Evolutionary conservation across 2,113 vertebrate genomes (phyloP).

Genomic region (Hucho hucho): DNA sequence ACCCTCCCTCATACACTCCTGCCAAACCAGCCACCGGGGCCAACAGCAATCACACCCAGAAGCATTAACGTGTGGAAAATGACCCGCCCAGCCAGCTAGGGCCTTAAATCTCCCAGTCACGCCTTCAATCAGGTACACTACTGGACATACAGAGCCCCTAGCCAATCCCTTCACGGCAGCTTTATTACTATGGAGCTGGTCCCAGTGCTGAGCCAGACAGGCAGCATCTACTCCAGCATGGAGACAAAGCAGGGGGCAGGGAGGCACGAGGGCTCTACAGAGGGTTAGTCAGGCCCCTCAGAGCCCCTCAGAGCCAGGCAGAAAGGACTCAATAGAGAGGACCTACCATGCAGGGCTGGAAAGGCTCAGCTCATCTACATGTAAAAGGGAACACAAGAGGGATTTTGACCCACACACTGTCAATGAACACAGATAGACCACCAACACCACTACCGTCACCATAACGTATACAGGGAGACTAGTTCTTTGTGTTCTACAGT

Average conservation of each 20-base stretch:
- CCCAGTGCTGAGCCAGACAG: slow-evolving; percentile 7
- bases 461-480: not conserved
- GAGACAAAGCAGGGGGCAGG: not conserved
- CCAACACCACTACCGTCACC: not conserved
- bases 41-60: slow-evolving; percentile 6
- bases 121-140: slow-evolving; percentile 2
- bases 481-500: slow-evolving; percentile 7
- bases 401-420: not conserved
- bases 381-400: not conserved
- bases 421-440: not conserved
- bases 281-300: not conserved
- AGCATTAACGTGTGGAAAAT: not conserved
- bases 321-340: not conserved
- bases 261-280: not conserved
- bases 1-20: not conserved
- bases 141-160: not conserved
- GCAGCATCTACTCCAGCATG: slow-evolving; percentile 1
- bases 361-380: not conserved
- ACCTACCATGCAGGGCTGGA: not conserved
- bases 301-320: too few species aligned
- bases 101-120: slow-evolving; percentile 8
- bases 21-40: slow-evolving; percentile 11
- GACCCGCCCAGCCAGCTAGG: slow-evolving; percentile 8
- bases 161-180: not conserved
- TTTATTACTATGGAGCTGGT: slow-evolving; percentile 26